phyloP scores from a whole-genome alignment of 2,888 invertebrate species.

The Diaperis boleti region DNA sequence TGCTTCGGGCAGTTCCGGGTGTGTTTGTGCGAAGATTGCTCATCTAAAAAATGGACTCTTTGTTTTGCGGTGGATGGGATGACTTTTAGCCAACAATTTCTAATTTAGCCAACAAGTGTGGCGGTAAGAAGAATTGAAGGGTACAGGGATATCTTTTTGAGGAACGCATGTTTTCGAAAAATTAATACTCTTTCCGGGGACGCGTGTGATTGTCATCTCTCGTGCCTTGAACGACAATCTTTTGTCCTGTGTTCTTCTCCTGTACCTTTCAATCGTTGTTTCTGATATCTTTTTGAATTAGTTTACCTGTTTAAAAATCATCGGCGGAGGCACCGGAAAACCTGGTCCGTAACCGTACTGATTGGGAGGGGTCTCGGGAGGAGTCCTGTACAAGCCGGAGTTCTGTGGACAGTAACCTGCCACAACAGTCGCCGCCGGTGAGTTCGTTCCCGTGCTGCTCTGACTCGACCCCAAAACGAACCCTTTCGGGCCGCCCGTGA shows the following conservation, averaged over 20 bases:
- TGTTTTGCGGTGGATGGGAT: too few relatives aligned
- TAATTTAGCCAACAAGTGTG: too few relatives aligned
- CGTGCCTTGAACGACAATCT: too few relatives aligned
- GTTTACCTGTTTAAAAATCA: conserved; percentile 62
- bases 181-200: too few relatives aligned
- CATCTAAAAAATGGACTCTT: conserved; percentile 49
- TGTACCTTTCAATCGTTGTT: too few relatives aligned
- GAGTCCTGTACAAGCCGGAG: conserved; percentile 57
- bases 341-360: conserved; percentile 57
- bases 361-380: conserved; percentile 62
- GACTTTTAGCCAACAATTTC: too few relatives aligned
- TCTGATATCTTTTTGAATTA: neutral
- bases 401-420: conserved; percentile 58
- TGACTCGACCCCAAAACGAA: conserved; percentile 60
- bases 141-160: too few relatives aligned
- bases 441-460: conserved; percentile 63
- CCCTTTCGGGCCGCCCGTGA: conserved; percentile 48
- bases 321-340: conserved; percentile 56
- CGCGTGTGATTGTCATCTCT: too few relatives aligned
- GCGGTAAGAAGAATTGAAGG: too few relatives aligned
- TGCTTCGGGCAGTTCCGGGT: conserved; percentile 59
- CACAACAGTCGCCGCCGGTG: conserved; percentile 63
- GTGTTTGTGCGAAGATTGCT: conserved; percentile 52
- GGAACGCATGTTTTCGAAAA: too few relatives aligned
- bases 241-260: too few relatives aligned